These are phyloP conservation scores for Arrhopalites spinosus DNA, from an alignment of 2,888 invertebrate genomes.

Conservation along the genomic window DNA sequence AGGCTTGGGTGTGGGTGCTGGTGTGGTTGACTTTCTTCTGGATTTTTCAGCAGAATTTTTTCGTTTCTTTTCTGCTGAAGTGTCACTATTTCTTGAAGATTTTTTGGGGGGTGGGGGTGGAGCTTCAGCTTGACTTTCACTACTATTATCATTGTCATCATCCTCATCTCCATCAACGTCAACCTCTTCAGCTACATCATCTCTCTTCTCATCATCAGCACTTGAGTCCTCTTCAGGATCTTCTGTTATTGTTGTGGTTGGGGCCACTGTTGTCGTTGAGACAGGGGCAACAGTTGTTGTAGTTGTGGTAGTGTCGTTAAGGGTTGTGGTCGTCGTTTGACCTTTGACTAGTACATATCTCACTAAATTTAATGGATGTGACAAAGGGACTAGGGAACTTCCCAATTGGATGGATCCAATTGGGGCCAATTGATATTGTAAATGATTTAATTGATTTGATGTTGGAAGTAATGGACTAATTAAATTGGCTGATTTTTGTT, in stretches of 20 bases:
- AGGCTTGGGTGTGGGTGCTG: neutral
- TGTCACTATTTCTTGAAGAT: neutral
- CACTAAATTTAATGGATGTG: neutral
- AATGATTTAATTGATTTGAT: neutral
- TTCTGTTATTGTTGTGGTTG: neutral
- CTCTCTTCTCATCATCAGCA: neutral
- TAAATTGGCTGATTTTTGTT: neutral
- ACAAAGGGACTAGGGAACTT: neutral
- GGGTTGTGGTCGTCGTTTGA: neutral
- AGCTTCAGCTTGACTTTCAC: constrained; percentile 5
- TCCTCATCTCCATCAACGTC: neutral
- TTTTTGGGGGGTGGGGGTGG: neutral
- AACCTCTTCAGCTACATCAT: neutral
- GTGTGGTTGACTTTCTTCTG: neutral
- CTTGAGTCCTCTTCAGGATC: neutral
- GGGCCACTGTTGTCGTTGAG: neutral
- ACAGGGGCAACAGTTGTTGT: neutral
- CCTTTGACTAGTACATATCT: neutral
- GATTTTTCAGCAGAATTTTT: neutral
- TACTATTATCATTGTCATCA: neutral
- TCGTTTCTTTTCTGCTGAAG: neutral
- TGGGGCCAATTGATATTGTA: neutral
- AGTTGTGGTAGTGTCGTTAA: neutral
- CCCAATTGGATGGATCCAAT: neutral
- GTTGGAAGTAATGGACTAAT: neutral